These are phyloP conservation scores for Polymixis lichenea DNA, from an alignment of 2,888 invertebrate species.

Conservation along the genomic window DNA sequence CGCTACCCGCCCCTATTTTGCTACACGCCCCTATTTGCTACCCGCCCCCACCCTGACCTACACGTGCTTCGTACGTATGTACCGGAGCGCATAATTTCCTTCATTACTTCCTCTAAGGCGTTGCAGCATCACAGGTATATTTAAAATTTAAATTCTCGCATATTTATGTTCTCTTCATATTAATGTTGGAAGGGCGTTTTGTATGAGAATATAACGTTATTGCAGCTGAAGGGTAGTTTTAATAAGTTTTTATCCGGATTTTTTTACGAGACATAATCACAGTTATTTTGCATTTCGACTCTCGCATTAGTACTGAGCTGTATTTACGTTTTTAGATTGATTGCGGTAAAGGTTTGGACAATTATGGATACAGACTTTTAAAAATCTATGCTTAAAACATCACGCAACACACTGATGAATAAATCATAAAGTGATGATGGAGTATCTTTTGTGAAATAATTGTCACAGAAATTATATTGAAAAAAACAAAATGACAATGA, in stretches of 20 bases:
- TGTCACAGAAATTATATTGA: not conserved
- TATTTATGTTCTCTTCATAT: conserved; percentile 36
- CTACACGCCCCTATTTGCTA: not conserved
- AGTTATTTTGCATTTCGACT: not conserved
- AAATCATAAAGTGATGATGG: not conserved
- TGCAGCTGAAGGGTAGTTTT: not conserved
- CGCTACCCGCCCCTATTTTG: not conserved
- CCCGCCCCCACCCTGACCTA: not conserved
- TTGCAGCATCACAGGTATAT: conserved; percentile 34
- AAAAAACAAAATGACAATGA: not conserved
- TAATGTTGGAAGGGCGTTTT: conserved; percentile 11
- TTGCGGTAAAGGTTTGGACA: too few species aligned
- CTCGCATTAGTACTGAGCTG: not conserved
- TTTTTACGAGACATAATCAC: not conserved
- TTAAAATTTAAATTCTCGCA: conserved; percentile 45
- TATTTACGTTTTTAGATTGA: too few species aligned
- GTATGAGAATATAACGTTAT: conserved; percentile 14
- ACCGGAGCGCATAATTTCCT: conserved; percentile 62
- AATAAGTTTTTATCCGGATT: not conserved
- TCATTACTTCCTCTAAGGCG: conserved; percentile 52
- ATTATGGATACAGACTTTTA: not conserved
- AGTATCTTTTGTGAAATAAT: not conserved
- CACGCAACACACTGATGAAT: not conserved
- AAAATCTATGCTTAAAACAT: not conserved
- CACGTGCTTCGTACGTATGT: conserved; percentile 25